Evolutionary conservation across 23 tunicate species (phyloP).

Genomic region (Ascidia mentula): DNA sequence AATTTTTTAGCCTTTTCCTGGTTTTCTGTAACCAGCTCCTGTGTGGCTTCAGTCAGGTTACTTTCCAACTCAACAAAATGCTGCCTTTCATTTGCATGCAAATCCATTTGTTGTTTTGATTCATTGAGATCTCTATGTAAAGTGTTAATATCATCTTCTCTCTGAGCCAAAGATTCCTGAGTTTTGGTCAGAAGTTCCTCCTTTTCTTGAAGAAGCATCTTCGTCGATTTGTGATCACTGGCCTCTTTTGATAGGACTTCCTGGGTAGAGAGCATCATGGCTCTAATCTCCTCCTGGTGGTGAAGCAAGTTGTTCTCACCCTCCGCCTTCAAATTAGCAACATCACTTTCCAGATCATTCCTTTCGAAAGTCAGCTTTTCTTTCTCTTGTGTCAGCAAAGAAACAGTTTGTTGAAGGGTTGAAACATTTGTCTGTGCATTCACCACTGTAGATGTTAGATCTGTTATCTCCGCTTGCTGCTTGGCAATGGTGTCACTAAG

Average conservation of each 20-base stretch:
- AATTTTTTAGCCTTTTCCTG: not conserved
- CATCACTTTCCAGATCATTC: not conserved
- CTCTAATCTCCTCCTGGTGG: not conserved
- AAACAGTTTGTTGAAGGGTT: not conserved
- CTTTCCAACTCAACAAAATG: not conserved
- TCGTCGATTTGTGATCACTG: not conserved
- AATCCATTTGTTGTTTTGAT: not conserved
- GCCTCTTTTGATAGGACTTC: not conserved
- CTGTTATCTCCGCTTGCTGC: not conserved
- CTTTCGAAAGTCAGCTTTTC: not conserved
- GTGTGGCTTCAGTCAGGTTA: not conserved
- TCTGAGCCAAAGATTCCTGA: not conserved
- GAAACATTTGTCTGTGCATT: not conserved
- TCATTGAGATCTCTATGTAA: not conserved
- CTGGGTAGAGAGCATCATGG: conserved; percentile 5
- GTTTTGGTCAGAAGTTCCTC: not conserved
- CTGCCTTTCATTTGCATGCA: not conserved
- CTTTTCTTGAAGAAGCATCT: not conserved
- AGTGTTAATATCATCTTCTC: not conserved
- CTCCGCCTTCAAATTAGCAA: not conserved
- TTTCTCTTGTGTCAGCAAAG: not conserved
- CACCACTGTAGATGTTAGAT: not conserved
- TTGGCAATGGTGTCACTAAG: not conserved
- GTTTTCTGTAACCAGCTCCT: not conserved
- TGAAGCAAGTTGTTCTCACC: not conserved